A percentile compares a stretch with the other conserved stretches of the same genome.
phyloP scores from a whole-genome alignment of 2,888 invertebrate species.

The Phania funesta region DNA sequence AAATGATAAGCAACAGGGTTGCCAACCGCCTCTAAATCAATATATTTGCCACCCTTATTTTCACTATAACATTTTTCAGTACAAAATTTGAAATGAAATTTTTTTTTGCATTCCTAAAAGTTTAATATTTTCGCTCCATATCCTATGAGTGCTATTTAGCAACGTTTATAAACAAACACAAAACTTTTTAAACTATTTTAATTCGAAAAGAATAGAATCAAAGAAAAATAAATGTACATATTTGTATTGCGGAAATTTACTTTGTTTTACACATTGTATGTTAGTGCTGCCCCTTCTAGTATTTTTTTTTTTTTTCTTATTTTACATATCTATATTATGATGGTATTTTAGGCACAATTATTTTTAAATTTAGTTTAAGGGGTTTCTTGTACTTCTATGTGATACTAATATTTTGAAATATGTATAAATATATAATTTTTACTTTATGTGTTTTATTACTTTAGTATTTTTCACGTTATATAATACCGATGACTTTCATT shows the following conservation, averaged over 20 bases:
- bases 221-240: constrained; percentile 14
- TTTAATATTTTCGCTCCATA: no score
- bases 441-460: neutral
- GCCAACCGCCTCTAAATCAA: no score
- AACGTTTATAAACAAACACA: no score
- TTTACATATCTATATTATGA: constrained; percentile 20
- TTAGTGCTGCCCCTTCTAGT: constrained; percentile 38
- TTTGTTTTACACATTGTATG: constrained; percentile 21
- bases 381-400: neutral
- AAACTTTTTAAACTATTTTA: neutral
- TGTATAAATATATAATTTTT: neutral
- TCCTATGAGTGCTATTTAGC: no score
- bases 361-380: neutral
- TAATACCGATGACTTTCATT: constrained; percentile 16
- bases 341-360: constrained; percentile 34
- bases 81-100: no score
- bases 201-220: neutral
- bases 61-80: no score
- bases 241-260: constrained; percentile 54
- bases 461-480: neutral
- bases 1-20: no score
- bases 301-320: constrained; percentile 15
- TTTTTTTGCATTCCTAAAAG: no score
- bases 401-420: no score
- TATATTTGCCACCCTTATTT: no score